Evolutionary conservation across 2,888 invertebrate genomes (phyloP).

Genomic region (Diplazon laetatorius): DNA sequence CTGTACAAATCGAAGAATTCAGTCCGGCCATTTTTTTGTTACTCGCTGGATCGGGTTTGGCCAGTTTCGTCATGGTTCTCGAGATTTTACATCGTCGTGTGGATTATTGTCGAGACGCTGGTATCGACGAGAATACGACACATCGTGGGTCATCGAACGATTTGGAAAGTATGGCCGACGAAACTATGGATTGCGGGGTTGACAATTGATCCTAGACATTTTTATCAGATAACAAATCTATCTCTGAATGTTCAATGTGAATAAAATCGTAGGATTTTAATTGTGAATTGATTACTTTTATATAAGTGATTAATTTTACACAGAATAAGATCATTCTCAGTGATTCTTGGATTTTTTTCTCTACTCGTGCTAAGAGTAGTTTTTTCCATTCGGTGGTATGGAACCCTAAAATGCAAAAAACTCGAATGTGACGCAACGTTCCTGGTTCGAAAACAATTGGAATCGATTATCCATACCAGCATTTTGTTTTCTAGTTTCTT

Average conservation of each 20-base stretch:
- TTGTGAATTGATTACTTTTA: neutral
- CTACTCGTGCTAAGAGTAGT: no score
- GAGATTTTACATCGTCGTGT: conserved; percentile 60
- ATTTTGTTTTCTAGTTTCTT: no score
- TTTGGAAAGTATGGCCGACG: neutral
- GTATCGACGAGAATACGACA: neutral
- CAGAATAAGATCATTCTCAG: no score
- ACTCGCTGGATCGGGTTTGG: conserved; percentile 64
- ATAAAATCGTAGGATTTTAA: neutral
- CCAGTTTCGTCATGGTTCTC: conserved; percentile 63
- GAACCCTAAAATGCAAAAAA: no score
- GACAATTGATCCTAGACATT: neutral
- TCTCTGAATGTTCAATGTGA: neutral
- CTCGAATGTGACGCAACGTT: no score
- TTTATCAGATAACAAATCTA: neutral
- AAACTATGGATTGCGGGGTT: neutral
- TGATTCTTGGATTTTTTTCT: no score
- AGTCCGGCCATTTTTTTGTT: conserved; percentile 71
- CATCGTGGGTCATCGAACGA: neutral
- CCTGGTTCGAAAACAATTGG: no score
- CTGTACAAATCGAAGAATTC: conserved; percentile 72
- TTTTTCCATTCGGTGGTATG: no score
- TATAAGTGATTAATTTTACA: neutral
- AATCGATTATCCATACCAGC: no score
- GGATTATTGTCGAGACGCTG: neutral